phyloP scores from a whole-genome alignment of 2,888 invertebrate species.

The Itoplectis maculator region DNA sequence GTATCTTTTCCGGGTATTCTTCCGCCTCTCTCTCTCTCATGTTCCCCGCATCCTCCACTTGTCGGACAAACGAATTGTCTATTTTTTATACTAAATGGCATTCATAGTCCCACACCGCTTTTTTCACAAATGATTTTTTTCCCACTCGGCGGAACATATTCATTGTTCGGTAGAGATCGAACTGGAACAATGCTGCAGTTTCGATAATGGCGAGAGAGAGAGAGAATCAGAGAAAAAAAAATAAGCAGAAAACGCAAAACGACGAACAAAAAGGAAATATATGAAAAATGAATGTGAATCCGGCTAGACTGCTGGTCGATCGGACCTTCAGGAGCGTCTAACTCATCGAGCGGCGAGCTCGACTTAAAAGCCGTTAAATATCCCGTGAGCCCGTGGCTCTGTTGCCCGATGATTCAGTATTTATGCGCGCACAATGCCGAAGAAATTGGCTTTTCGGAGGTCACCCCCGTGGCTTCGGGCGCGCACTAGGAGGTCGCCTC shows the following conservation, averaged over 20 bases:
- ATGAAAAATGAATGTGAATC: slow-evolving; percentile 58
- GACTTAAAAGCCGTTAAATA: slow-evolving; percentile 81
- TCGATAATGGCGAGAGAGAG: slow-evolving; percentile 24
- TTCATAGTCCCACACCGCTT: slow-evolving; percentile 2
- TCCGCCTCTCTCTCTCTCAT: not conserved
- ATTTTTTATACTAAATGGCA: slow-evolving; percentile 27
- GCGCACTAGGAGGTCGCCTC: slow-evolving; percentile 79
- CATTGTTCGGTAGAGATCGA: too few species aligned
- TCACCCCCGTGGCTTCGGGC: slow-evolving; percentile 74
- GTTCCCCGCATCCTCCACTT: not conserved
- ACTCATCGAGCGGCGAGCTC: slow-evolving; percentile 28
- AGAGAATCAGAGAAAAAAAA: slow-evolving; percentile 10
- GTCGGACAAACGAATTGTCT: not conserved
- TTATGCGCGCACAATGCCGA: slow-evolving; percentile 80
- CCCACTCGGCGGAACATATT: too few species aligned
- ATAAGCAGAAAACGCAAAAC: slow-evolving; percentile 4
- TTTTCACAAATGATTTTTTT: too few species aligned
- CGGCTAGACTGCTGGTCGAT: slow-evolving; percentile 34
- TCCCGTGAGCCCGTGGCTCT: slow-evolving; percentile 68
- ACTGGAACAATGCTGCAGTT: not conserved
- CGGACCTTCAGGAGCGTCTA: slow-evolving; percentile 12
- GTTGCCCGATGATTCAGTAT: slow-evolving; percentile 79
- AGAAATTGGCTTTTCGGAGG: slow-evolving; percentile 79
- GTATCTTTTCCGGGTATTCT: not conserved
- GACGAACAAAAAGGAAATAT: slow-evolving; percentile 9